Base-by-base conservation (phyloP, 2,888 invertebrate species). In the Axea sp. region DNA sequence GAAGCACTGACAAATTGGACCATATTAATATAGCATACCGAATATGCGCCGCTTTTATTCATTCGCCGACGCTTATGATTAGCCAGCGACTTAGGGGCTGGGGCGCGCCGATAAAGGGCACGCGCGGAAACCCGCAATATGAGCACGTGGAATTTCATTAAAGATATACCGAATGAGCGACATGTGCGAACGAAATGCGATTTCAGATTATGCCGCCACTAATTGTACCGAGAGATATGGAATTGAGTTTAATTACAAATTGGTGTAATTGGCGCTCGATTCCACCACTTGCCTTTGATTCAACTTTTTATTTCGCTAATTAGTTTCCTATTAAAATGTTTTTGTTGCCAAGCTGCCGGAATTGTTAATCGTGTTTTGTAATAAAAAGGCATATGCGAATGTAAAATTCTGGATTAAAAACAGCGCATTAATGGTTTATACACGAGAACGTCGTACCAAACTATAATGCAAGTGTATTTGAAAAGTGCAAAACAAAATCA, bases 1-100 rank as follows among this genome's bases (percentile, higher is more conserved):
- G n/a, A n/a, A 60, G 59, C 73, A 53, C 55, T 59, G 73, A 73
- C 73, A 73, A 73, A 73, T 73, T 73, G 9, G 37, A 19, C 8
- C 33, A 55, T 60, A 65, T 73, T 67, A 39, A 67, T 73, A 47
- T 53, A 33, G 45, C 64, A 49, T 57, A 67, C 47, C 47, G 11
- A 57, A 41, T 47, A 47, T 30, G 33, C 19, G 45, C 28, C 51
- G 26, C 31, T 59, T 43, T 49, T 51, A 35, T 37, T 43, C 35
- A 37, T 28, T 19, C 12, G 41, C 41, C 60, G 37, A 51, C 41
- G 6, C 24, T 57, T 41, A 41, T 51, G 64, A 64, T 64, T 64
- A 43, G 47, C 28, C 59, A 30, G n/a, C 47, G 43, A 53, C 17
- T 43, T 41, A 17, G 64, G n/a, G n/a, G n/a, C n/a, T n/a, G n/a